phyloP scores from a whole-genome alignment of 2,113 vertebrate genomes.

The Eulemur macaco region DNA sequence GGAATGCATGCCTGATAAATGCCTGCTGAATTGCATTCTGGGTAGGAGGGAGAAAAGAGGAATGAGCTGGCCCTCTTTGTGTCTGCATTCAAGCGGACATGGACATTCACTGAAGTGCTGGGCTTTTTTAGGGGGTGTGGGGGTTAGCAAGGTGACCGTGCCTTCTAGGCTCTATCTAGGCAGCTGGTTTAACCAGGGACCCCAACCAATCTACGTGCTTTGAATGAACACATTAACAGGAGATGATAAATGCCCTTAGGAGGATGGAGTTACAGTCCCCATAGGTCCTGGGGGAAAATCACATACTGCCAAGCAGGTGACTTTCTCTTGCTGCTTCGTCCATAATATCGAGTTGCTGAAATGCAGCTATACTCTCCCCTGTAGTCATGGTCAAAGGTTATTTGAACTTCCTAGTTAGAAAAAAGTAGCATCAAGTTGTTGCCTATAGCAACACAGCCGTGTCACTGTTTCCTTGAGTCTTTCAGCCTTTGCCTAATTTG shows the following conservation, averaged over 20 bases:
- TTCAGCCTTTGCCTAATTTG: slow-evolving; percentile 47
- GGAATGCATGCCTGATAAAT: neutral
- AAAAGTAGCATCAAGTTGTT: slow-evolving; percentile 43
- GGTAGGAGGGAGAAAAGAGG: neutral
- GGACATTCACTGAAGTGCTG: neutral
- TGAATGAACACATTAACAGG: neutral
- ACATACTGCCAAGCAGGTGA: neutral
- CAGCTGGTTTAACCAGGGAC: neutral
- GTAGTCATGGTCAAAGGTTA: neutral
- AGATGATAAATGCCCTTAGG: neutral
- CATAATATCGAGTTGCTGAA: neutral
- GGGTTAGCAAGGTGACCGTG: neutral
- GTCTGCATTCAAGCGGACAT: neutral
- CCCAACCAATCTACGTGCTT: neutral
- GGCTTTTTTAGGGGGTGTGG: neutral
- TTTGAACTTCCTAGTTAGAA: slow-evolving; percentile 16
- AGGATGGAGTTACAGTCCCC: neutral
- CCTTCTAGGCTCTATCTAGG: neutral
- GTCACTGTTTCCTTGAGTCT: slow-evolving; percentile 23
- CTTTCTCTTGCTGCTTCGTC: neutral
- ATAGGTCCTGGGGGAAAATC: neutral
- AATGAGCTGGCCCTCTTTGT: neutral
- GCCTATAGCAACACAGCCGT: slow-evolving; percentile 43
- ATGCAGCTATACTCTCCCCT: neutral
- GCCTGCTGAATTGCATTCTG: neutral